Percentiles rank a stretch among this genome's conserved stretches.
phyloP scores from a whole-genome alignment of 2,797 vertebrate species.

The Cyprinella venusta region DNA sequence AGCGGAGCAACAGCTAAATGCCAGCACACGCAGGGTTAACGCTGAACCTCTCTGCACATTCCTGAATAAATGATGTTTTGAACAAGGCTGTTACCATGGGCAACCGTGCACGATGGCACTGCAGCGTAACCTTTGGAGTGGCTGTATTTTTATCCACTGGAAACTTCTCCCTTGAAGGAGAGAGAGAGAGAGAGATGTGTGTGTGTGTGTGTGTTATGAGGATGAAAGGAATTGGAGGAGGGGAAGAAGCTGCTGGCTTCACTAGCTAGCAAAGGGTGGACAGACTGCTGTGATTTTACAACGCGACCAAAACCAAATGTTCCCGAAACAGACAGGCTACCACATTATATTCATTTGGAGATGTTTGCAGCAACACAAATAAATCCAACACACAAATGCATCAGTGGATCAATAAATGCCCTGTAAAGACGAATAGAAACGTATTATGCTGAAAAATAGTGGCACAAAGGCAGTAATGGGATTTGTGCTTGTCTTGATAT shows the following conservation, averaged over 20 bases:
- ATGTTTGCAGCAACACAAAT: slow-evolving; percentile 6
- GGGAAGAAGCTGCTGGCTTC: slow-evolving; percentile 54
- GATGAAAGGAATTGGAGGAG: slow-evolving; percentile 46
- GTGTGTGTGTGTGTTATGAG: slow-evolving; percentile 52
- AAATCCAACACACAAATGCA: not conserved
- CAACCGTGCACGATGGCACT: slow-evolving; percentile 77
- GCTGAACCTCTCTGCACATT: slow-evolving; percentile 75
- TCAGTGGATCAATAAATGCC: not conserved
- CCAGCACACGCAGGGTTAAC: slow-evolving; percentile 73
- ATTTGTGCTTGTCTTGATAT: not conserved
- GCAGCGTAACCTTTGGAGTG: slow-evolving; percentile 76
- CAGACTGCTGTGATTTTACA: slow-evolving; percentile 70
- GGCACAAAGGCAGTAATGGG: not conserved
- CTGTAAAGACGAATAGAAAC: not conserved
- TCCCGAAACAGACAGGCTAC: slow-evolving; percentile 29
- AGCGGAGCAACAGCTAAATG: not conserved
- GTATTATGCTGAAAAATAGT: not conserved
- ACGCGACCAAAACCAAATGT: slow-evolving; percentile 41
- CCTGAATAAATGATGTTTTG: slow-evolving; percentile 85
- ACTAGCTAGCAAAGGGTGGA: slow-evolving; percentile 71
- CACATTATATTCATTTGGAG: not conserved
- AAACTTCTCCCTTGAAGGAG: slow-evolving; percentile 71
- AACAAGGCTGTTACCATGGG: slow-evolving; percentile 79
- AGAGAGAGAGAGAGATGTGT: slow-evolving; percentile 51
- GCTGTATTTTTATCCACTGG: slow-evolving; percentile 77